These are phyloP conservation scores for Phacellophora camtschatica DNA, from an alignment of 30 jellyfish, hydroid and myxozoan genomes.

Conservation along the genomic window DNA sequence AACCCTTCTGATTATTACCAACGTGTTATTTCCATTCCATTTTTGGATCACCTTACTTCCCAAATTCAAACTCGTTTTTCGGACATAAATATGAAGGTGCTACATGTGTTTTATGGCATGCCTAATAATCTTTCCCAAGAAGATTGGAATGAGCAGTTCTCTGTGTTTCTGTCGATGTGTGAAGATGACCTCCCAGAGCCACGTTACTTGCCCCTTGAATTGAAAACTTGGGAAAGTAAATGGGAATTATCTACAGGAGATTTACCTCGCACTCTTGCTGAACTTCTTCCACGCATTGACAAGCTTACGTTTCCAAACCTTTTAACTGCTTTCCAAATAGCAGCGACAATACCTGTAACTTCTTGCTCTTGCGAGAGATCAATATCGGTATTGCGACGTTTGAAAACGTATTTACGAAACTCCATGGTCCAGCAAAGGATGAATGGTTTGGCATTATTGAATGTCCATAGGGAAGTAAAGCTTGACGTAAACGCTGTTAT, in stretches of 20 bases:
- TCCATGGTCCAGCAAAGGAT: no score
- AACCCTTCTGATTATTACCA: conserved; percentile 27
- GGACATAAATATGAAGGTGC: conserved; percentile 3
- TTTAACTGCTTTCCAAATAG: conserved; percentile 26
- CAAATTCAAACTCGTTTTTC: conserved; percentile 19
- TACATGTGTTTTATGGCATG: conserved; percentile 19
- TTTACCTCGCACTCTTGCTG: background rate
- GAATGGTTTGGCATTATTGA: no score
- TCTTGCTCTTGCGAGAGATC: conserved; percentile 40
- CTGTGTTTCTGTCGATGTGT: background rate
- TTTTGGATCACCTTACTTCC: conserved; percentile 13
- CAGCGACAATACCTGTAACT: conserved; percentile 54
- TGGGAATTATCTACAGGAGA: background rate
- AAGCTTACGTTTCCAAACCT: conserved; percentile 47
- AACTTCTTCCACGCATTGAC: conserved; percentile 42
- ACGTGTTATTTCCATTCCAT: conserved; percentile 23
- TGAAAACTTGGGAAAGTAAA: conserved; percentile 35
- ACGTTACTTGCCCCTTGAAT: conserved; percentile 2
- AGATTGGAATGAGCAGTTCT: conserved; percentile 14
- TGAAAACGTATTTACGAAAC: no score
- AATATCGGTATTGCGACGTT: no score
- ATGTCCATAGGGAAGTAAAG: no score
- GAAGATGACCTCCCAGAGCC: conserved; percentile 60
- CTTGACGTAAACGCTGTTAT: no score
- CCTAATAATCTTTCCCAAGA: background rate